Percentiles rank a stretch among this genome's conserved stretches.
Evolutionary conservation across 2,888 invertebrate genomes (phyloP).

Genomic region (Pecten maximus): DNA sequence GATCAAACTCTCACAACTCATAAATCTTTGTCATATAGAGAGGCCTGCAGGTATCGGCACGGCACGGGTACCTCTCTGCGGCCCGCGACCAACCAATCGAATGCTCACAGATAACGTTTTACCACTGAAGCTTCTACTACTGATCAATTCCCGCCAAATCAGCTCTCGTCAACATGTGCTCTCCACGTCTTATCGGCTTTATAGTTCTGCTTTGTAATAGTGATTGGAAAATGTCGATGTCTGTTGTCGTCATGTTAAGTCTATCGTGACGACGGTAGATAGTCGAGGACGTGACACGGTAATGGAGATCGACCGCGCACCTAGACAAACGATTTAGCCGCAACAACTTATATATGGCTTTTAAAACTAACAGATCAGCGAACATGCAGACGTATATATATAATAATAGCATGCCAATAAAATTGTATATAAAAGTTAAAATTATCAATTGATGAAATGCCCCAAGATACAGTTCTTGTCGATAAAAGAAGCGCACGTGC

Average conservation of each 20-base stretch:
- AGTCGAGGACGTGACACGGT: neutral
- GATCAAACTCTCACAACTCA: constrained; percentile 33
- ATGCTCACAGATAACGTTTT: neutral
- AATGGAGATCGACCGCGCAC: neutral
- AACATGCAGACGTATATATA: neutral
- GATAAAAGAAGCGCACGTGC: no score
- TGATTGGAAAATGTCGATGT: constrained; percentile 13
- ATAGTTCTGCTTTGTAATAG: neutral
- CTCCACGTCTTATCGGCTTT: neutral
- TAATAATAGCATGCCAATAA: neutral
- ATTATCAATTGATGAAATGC: neutral
- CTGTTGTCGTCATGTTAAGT: constrained; percentile 19
- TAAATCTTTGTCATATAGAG: constrained; percentile 13
- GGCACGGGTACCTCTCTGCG: neutral
- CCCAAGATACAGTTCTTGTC: no score
- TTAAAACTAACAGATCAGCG: neutral
- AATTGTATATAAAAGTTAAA: neutral
- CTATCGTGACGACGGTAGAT: neutral
- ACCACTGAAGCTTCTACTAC: neutral
- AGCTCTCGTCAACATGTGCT: constrained; percentile 4
- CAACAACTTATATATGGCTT: neutral
- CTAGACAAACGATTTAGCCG: neutral
- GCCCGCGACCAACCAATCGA: neutral
- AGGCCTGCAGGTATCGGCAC: neutral
- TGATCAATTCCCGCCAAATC: constrained; percentile 31